Evolutionary conservation across 1,140 invertebrate genomes (phyloP).

Genomic region (Hylaeus anthracinus): DNA sequence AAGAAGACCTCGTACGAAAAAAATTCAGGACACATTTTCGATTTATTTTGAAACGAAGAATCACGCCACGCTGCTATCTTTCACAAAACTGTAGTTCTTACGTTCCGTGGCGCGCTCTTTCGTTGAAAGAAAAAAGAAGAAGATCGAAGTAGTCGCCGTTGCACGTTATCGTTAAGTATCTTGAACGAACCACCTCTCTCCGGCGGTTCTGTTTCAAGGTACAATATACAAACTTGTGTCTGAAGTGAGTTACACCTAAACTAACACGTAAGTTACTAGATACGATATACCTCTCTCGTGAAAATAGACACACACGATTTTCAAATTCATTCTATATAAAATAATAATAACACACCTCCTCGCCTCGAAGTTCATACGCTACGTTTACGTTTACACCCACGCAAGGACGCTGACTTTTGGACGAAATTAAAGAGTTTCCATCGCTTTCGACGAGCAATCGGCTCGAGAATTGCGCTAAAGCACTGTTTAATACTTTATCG

Average conservation of each 20-base stretch:
- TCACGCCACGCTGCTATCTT: not conserved
- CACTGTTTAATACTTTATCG: conserved; percentile 2
- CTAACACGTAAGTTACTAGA: not conserved
- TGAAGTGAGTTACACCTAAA: conserved; percentile 3
- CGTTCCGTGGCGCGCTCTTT: not conserved
- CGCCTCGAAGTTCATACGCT: not conserved
- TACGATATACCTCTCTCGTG: not conserved
- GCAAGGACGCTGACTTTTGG: conserved; percentile 3
- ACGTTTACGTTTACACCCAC: not conserved
- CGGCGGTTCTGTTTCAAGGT: not conserved
- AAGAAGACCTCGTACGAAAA: not conserved
- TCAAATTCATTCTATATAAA: conserved; percentile 8
- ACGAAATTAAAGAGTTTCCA: not conserved
- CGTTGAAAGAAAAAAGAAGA: conserved; percentile 1
- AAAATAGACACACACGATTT: not conserved
- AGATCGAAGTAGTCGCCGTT: conserved; percentile 4
- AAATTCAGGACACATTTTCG: not conserved
- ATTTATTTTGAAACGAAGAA: not conserved
- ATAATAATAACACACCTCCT: not conserved
- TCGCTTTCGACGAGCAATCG: not conserved
- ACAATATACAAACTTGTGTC: conserved; percentile 24
- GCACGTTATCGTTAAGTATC: conserved; percentile 1
- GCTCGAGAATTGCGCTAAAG: not conserved
- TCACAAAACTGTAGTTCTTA: not conserved
- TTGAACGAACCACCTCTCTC: not conserved